phyloP scores from a whole-genome alignment of 2,797 vertebrate genomes.

The Cercopithecus diana region DNA sequence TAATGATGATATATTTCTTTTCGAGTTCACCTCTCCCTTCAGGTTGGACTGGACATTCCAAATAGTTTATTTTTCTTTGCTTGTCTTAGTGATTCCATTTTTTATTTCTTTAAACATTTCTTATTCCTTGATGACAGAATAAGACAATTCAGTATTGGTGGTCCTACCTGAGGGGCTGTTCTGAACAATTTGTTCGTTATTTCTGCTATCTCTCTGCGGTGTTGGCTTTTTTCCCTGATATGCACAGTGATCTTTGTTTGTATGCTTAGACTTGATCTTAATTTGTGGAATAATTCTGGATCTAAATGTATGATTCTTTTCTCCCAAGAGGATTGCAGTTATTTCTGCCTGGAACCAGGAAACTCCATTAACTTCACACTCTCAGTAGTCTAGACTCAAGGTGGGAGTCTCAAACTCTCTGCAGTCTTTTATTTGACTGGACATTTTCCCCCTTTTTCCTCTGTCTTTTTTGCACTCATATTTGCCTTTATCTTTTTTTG shows the following conservation, averaged over 20 bases:
- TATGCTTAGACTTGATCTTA: not conserved
- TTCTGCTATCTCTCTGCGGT: not conserved
- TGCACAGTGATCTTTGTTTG: not conserved
- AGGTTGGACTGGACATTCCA: not conserved
- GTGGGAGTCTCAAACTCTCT: not conserved
- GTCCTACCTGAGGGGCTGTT: not conserved
- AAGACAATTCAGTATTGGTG: not conserved
- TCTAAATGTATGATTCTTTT: not conserved
- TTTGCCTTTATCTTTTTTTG: not conserved
- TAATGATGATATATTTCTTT: not conserved
- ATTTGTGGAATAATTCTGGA: not conserved
- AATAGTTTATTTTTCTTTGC: not conserved
- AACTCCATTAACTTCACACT: not conserved
- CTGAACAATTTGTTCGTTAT: not conserved
- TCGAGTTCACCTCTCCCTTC: not conserved
- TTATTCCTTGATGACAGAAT: not conserved
- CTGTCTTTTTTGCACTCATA: not conserved
- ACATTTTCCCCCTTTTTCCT: not conserved
- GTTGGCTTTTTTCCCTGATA: not conserved
- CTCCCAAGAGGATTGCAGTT: not conserved
- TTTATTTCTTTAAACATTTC: constrained; percentile 1
- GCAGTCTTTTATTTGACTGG: not conserved
- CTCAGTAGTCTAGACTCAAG: not conserved
- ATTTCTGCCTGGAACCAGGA: not conserved
- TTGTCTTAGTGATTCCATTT: not conserved